A percentile compares a stretch with the other conserved stretches of the same genome.
Conservation (phyloP, 2,113 vertebrate species). For the Lutjanus erythropterus region DNA sequence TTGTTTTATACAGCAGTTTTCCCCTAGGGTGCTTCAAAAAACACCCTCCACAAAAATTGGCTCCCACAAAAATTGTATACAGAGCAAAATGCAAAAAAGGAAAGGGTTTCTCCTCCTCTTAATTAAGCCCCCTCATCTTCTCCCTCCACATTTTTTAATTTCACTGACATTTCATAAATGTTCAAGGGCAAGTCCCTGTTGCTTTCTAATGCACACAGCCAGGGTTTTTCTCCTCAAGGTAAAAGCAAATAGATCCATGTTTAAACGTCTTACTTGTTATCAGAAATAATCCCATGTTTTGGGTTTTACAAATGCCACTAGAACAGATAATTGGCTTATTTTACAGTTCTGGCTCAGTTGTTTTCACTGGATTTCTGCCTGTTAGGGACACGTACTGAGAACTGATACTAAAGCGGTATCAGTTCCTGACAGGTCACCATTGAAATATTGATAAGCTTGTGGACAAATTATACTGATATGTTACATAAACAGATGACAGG, state of each 20-base stretch:
- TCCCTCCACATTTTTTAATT: constrained; percentile 34
- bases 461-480: too few species aligned
- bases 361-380: constrained; percentile 4
- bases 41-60: background rate
- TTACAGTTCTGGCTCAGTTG: background rate
- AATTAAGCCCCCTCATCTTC: constrained; percentile 11
- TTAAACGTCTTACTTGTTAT: background rate
- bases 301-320: background rate
- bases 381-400: too few species aligned
- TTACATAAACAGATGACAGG: too few species aligned
- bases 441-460: too few species aligned
- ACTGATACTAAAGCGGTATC: too few species aligned
- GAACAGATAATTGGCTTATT: background rate
- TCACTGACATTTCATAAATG: constrained; percentile 42
- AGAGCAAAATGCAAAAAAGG: constrained; percentile 31
- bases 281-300: background rate
- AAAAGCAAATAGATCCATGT: background rate
- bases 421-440: too few species aligned
- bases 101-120: background rate
- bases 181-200: constrained; percentile 38
- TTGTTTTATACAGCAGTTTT: background rate
- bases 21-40: background rate
- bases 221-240: background rate
- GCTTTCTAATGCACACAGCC: constrained; percentile 11
- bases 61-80: constrained; percentile 2